phyloP scores from a whole-genome alignment of 2,113 vertebrate species.

The Sceloporus undulatus region DNA sequence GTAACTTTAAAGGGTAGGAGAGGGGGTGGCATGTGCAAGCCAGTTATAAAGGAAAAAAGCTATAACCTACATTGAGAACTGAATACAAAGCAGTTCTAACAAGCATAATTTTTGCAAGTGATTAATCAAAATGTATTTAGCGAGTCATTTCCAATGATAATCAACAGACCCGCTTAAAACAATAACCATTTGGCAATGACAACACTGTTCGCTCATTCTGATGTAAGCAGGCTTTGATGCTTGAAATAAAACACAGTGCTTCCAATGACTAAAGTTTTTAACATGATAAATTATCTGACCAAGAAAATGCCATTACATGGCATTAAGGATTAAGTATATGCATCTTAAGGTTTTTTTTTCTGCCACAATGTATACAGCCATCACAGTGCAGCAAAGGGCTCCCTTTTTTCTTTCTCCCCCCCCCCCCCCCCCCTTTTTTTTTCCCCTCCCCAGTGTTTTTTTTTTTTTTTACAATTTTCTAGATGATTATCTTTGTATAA shows the following conservation, averaged over 20 bases:
- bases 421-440: neutral
- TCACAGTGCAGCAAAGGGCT: neutral
- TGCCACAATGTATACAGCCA: neutral
- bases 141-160: conserved; percentile 78
- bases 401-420: neutral
- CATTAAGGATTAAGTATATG: conserved; percentile 50
- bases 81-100: conserved; percentile 84
- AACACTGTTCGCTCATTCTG: conserved; percentile 68
- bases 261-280: conserved; percentile 34
- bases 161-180: conserved; percentile 79
- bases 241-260: conserved; percentile 50
- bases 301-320: conserved; percentile 47
- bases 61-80: conserved; percentile 77
- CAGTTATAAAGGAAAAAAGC: conserved; percentile 70
- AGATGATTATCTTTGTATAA: conserved; percentile 43
- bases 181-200: conserved; percentile 78
- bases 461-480: conserved; percentile 53
- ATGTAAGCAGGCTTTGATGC: conserved; percentile 62
- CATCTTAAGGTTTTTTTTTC: neutral
- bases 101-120: conserved; percentile 79
- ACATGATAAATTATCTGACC: conserved; percentile 45
- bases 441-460: neutral
- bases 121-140: conserved; percentile 84
- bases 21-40: conserved; percentile 42
- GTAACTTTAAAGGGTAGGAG: conserved; percentile 82